Percentiles rank a stretch among this genome's conserved stretches.
These are phyloP conservation scores for Serilophus lunatus DNA, from an alignment of 2,113 vertebrate species.

Conservation along the genomic window DNA sequence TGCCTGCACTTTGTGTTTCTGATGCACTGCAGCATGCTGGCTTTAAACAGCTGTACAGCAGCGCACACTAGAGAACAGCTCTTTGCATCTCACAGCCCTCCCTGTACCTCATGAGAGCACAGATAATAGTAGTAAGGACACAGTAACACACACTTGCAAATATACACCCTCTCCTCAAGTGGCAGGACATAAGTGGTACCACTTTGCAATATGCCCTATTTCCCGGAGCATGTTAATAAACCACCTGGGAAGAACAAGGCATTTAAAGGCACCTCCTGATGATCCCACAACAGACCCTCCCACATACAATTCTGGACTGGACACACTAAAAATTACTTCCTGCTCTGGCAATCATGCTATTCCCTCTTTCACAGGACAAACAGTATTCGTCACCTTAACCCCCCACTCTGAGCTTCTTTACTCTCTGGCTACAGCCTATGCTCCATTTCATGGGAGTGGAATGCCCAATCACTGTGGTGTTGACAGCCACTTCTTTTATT, in stretches of 20 bases:
- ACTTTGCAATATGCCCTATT: neutral
- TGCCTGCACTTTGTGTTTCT: neutral
- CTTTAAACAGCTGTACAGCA: slow-evolving; percentile 20
- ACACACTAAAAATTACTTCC: neutral
- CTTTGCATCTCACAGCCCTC: neutral
- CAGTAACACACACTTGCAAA: neutral
- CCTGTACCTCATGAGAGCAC: accelerated
- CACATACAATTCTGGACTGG: accelerated
- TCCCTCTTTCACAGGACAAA: neutral
- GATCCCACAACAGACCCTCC: neutral
- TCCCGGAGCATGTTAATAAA: neutral
- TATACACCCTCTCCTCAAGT: neutral
- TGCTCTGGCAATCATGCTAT: neutral
- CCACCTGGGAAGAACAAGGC: neutral
- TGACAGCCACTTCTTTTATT: neutral
- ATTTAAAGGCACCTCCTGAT: neutral
- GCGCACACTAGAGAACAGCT: neutral
- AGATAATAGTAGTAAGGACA: accelerated
- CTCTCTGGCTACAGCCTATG: neutral
- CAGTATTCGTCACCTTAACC: neutral
- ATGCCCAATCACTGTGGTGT: neutral
- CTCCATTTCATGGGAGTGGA: neutral
- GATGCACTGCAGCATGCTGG: slow-evolving; percentile 16
- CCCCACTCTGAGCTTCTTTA: neutral
- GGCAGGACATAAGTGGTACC: neutral